A percentile compares a stretch with the other conserved stretches of the same genome.
Evolutionary conservation across 2,888 invertebrate species (phyloP).

Genomic region (Lepeophtheirus nordmannii): DNA sequence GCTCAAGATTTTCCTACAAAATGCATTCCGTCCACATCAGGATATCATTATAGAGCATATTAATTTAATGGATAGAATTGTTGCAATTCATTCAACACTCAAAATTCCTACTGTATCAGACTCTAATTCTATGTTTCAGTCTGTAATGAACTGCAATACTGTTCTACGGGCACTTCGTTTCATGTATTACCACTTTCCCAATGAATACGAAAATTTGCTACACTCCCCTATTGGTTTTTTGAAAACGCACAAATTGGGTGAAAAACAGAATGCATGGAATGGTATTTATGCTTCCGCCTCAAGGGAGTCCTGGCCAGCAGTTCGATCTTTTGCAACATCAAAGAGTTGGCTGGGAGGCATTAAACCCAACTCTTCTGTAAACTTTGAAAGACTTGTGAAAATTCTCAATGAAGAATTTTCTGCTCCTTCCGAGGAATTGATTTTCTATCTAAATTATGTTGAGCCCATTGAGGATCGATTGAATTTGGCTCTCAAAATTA

Average conservation of each 20-base stretch:
- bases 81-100: neutral
- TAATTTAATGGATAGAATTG: conserved; percentile 9
- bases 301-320: conserved; percentile 24
- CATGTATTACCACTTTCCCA: conserved; percentile 26
- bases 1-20: conserved; percentile 13
- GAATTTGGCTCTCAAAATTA: neutral
- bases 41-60: conserved; percentile 15
- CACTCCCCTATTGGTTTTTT: conserved; percentile 27
- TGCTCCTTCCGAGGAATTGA: conserved; percentile 1
- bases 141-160: conserved; percentile 1
- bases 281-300: conserved; percentile 26
- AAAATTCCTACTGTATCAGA: neutral
- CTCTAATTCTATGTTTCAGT: neutral
- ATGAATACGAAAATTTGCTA: conserved; percentile 26
- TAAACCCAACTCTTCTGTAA: conserved; percentile 10
- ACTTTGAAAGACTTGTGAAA: neutral
- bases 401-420: neutral
- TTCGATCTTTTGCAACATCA: conserved; percentile 6
- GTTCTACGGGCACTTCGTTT: conserved; percentile 27
- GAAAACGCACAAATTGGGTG: conserved; percentile 26
- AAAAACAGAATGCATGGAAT: conserved; percentile 27
- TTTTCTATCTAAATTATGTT: neutral
- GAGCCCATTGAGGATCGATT: conserved; percentile 4
- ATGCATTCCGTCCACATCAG: conserved; percentile 5
- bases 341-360: conserved; percentile 23